phyloP scores from a whole-genome alignment of 2,888 invertebrate genomes.

The Gastracanthus pulcherrimus region DNA sequence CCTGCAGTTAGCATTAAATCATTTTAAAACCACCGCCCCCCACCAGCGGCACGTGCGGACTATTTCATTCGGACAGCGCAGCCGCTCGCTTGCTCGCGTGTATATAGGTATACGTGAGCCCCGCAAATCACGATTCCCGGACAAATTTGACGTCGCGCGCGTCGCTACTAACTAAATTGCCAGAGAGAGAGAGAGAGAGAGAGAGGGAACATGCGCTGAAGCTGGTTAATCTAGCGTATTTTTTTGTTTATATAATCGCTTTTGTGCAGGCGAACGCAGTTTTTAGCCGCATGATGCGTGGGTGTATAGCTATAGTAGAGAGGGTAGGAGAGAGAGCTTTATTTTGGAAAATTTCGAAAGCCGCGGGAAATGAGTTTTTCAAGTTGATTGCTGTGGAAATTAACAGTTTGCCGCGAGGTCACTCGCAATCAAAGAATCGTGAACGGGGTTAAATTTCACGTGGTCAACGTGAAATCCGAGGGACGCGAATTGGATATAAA shows the following conservation, averaged over 20 bases:
- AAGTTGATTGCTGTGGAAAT: not conserved
- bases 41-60: not conserved
- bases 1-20: constrained; percentile 55
- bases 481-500: not conserved
- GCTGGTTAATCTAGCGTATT: not conserved
- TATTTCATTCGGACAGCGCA: not conserved
- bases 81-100: not conserved
- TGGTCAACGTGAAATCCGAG: not conserved
- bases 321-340: constrained; percentile 1
- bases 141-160: constrained; percentile 36
- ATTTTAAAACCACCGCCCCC: constrained; percentile 48
- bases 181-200: too few species aligned
- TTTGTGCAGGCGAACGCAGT: not conserved
- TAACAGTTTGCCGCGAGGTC: not conserved
- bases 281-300: not conserved
- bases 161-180: constrained; percentile 14
- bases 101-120: not conserved
- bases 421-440: not conserved
- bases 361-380: not conserved
- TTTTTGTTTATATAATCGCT: not conserved
- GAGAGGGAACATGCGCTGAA: too few species aligned
- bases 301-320: not conserved
- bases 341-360: not conserved
- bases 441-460: not conserved
- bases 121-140: constrained; percentile 40